phyloP scores from a whole-genome alignment of 23 tunicate genomes.

The Styela plicata region DNA sequence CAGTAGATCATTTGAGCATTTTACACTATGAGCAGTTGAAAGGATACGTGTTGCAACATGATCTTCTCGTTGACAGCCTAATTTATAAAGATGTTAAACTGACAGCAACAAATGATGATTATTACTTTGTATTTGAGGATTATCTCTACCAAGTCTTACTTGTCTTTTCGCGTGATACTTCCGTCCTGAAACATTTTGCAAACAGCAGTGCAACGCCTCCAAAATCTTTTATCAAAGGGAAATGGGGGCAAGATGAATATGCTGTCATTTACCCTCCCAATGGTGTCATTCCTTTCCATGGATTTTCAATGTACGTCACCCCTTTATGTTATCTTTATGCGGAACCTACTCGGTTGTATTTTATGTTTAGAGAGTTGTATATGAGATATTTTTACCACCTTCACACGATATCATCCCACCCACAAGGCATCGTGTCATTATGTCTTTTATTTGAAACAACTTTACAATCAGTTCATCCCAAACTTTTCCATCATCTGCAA shows the following conservation, averaged over 20 bases:
- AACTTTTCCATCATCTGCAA: conserved; percentile 68
- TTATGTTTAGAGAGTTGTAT: conserved; percentile 76
- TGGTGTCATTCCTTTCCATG: conserved; percentile 96
- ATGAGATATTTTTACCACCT: conserved; percentile 64
- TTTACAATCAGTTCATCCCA: conserved; percentile 71
- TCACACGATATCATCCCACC: conserved; percentile 92
- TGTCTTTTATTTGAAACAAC: conserved; percentile 75
- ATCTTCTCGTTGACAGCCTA: conserved; percentile 83
- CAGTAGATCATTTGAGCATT: conserved; percentile 53
- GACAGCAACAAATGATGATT: conserved; percentile 94
- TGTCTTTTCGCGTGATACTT: conserved; percentile 84
- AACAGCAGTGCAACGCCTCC: conserved; percentile 85
- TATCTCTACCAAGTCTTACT: conserved; percentile 81
- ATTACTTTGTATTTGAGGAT: conserved; percentile 95
- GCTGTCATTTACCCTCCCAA: conserved; percentile 86
- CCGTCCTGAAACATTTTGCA: conserved; percentile 56
- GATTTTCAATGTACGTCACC: conserved; percentile 90
- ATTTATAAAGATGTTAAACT: conserved; percentile 93
- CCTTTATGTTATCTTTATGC: conserved; percentile 89
- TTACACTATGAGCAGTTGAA: conserved; percentile 83
- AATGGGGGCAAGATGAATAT: conserved; percentile 81
- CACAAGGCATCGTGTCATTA: conserved; percentile 79
- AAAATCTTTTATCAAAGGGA: conserved; percentile 77
- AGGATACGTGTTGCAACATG: conserved; percentile 82
- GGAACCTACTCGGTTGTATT: conserved; percentile 63